phyloP scores from a whole-genome alignment of 2,113 vertebrate species.

The Petroica traversi region DNA sequence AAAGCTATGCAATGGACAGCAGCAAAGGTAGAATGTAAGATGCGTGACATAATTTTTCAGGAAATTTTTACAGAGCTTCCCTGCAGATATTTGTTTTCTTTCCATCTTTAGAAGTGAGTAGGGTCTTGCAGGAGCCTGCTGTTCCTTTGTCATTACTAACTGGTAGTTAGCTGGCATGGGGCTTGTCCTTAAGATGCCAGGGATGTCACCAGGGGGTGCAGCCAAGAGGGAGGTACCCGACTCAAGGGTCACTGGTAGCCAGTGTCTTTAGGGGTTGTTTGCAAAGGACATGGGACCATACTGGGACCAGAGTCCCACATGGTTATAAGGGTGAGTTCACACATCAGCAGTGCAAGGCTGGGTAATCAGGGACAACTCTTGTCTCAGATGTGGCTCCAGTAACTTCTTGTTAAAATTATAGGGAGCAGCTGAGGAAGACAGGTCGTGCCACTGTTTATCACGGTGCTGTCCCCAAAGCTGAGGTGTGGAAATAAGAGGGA shows the following conservation, averaged over 20 bases:
- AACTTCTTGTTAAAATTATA: background rate
- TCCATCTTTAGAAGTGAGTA: background rate
- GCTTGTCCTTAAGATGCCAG: background rate
- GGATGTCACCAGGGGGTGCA: accelerated
- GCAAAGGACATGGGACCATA: background rate
- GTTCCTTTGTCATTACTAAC: accelerated
- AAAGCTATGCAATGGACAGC: background rate
- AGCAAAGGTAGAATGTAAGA: background rate
- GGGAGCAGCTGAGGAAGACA: background rate
- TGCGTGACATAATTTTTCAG: background rate
- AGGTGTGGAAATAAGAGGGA: background rate
- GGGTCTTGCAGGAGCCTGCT: background rate
- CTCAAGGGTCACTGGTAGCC: background rate
- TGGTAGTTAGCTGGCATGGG: too few relatives aligned
- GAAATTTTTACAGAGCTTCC: background rate
- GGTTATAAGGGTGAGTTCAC: background rate
- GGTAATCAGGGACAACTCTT: accelerated
- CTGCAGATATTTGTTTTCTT: background rate
- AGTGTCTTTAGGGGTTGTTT: background rate
- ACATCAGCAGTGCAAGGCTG: background rate
- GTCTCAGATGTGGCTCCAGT: background rate
- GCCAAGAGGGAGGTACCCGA: background rate
- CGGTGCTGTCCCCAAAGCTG: background rate
- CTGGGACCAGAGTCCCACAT: accelerated
- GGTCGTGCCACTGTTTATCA: background rate